phyloP scores from a whole-genome alignment of 2,888 invertebrate species.

The Torymus aiolomorphi region DNA sequence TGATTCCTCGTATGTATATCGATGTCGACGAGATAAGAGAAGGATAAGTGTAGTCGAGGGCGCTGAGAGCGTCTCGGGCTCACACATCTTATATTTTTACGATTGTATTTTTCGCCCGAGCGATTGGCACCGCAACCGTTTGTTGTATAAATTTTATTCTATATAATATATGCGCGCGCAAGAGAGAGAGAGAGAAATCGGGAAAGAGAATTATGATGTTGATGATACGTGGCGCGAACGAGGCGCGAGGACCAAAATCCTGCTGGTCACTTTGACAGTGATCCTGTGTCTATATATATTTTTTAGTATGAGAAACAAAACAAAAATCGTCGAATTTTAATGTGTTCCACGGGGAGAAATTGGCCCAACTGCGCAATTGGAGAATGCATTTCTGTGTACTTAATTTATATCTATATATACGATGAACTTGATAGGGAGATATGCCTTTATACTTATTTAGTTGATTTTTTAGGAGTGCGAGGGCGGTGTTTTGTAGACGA shows the following conservation, averaged over 20 bases:
- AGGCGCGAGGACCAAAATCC: slow-evolving; percentile 31
- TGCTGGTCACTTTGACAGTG: slow-evolving; percentile 9
- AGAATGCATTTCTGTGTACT: too few species aligned
- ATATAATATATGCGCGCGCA: slow-evolving; percentile 11
- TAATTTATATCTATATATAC: too few species aligned
- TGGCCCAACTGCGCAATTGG: too few species aligned
- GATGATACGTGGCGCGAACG: too few species aligned
- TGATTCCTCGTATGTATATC: slow-evolving; percentile 2
- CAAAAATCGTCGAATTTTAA: too few species aligned
- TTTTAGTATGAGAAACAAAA: too few species aligned
- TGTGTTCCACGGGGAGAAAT: too few species aligned
- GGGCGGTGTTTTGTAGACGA: too few species aligned
- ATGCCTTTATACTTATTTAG: too few species aligned
- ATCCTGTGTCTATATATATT: background rate
- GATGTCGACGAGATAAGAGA: slow-evolving; percentile 12
- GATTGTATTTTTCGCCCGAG: slow-evolving; percentile 6
- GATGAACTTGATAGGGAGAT: too few species aligned
- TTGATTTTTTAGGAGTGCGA: too few species aligned
- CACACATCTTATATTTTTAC: slow-evolving; percentile 29
- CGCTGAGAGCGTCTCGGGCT: slow-evolving; percentile 9
- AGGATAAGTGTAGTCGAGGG: background rate
- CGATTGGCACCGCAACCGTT: slow-evolving; percentile 25
- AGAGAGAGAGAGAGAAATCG: background rate
- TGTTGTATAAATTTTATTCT: slow-evolving; percentile 44
- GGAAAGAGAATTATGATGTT: background rate